These are phyloP conservation scores for Paraescarpia echinospica DNA, from an alignment of 1,140 invertebrate species.

Conservation along the genomic window DNA sequence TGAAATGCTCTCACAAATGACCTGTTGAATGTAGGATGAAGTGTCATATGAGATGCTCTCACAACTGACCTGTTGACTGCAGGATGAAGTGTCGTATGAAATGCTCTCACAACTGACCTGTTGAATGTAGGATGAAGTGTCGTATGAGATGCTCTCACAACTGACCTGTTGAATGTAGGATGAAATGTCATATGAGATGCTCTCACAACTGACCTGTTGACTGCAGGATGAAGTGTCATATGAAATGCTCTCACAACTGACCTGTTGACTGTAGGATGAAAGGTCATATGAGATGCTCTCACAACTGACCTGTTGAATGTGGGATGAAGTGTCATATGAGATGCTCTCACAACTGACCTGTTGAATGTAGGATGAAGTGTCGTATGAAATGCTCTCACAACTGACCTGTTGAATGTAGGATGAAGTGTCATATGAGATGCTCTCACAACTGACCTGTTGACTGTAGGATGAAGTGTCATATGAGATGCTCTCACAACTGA, in stretches of 20 bases:
- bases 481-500: too few relatives aligned
- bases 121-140: slow-evolving; percentile 9
- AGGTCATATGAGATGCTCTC: slow-evolving; percentile 21
- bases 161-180: too few relatives aligned
- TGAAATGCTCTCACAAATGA: slow-evolving; percentile 16
- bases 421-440: not conserved
- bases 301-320: too few relatives aligned
- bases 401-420: too few relatives aligned
- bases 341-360: slow-evolving; percentile 8
- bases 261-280: slow-evolving; percentile 11
- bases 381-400: slow-evolving; percentile 19
- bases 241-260: slow-evolving; percentile 17
- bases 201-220: slow-evolving; percentile 16
- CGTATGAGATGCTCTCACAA: slow-evolving; percentile 20
- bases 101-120: slow-evolving; percentile 8
- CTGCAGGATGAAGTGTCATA: slow-evolving; percentile 18
- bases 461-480: too few relatives aligned
- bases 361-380: slow-evolving; percentile 9
- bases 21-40: slow-evolving; percentile 11
- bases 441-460: too few relatives aligned
- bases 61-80: too few relatives aligned
- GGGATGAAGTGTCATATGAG: slow-evolving; percentile 22
- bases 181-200: slow-evolving; percentile 19
- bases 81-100: slow-evolving; percentile 22
- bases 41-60: slow-evolving; percentile 22